These are phyloP conservation scores for Bufo bufo DNA, from an alignment of 2,113 vertebrate species.

Conservation along the genomic window DNA sequence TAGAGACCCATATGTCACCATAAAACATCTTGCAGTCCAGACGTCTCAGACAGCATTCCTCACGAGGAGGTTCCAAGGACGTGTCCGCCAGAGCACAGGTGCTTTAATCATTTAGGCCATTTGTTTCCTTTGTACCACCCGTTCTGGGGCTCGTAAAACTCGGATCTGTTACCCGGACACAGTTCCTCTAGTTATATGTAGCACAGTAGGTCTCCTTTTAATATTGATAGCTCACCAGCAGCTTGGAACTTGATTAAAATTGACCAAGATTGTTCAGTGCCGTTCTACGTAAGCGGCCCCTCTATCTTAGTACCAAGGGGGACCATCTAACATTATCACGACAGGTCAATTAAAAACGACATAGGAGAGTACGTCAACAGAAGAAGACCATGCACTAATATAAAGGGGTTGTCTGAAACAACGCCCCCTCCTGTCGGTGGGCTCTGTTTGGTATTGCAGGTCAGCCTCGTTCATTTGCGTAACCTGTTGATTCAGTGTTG, in stretches of 20 bases:
- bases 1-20: constrained; percentile 17
- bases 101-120: constrained; percentile 17
- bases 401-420: too few relatives aligned
- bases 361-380: background rate
- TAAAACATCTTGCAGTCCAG: constrained; percentile 2
- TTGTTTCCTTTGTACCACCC: constrained; percentile 9
- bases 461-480: too few relatives aligned
- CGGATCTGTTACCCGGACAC: background rate
- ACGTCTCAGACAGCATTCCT: background rate
- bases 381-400: too few relatives aligned
- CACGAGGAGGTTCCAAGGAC: constrained; percentile 11
- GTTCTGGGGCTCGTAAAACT: background rate
- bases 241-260: constrained; percentile 2
- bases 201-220: constrained; percentile 1
- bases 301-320: background rate
- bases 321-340: background rate
- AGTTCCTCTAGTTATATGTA: background rate
- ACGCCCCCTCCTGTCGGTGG: too few relatives aligned
- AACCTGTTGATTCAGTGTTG: too few relatives aligned
- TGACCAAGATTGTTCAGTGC: background rate
- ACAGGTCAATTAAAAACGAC: background rate
- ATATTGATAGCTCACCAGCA: background rate
- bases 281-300: background rate
- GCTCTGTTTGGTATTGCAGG: too few relatives aligned
- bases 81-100: background rate